Percentiles rank a stretch among this genome's conserved stretches.
Conservation (phyloP, 2,888 invertebrate species). For the Dorcus parallelipipedus region DNA sequence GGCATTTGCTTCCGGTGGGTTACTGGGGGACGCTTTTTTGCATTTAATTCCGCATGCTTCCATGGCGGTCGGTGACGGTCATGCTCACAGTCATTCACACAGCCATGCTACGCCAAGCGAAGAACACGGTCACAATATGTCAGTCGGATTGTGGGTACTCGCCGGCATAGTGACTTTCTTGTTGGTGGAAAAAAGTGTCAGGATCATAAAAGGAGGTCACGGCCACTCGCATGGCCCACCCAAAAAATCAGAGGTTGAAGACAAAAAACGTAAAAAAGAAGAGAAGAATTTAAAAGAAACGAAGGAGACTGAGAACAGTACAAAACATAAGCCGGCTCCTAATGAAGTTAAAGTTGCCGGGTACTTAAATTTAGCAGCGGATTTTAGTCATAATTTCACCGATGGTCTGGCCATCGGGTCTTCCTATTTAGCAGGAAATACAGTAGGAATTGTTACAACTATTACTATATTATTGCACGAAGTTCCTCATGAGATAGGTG, state of each 20-base stretch:
- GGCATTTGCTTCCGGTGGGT: conserved; percentile 92
- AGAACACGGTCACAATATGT: conserved; percentile 72
- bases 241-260: conserved; percentile 12
- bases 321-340: conserved; percentile 43
- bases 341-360: conserved; percentile 77
- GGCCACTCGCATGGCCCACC: conserved; percentile 65
- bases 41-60: conserved; percentile 97
- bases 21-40: conserved; percentile 97
- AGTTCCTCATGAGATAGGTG: conserved; percentile 99
- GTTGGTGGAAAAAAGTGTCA: conserved; percentile 88
- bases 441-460: conserved; percentile 85
- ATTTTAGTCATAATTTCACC: conserved; percentile 98
- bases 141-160: conserved; percentile 91
- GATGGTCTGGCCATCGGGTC: conserved; percentile 99
- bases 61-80: conserved; percentile 54
- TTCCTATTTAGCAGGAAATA: conserved; percentile 89
- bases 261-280: conserved; percentile 28
- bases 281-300: conserved; percentile 26
- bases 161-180: conserved; percentile 91
- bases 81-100: conserved; percentile 55
- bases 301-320: neutral
- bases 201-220: conserved; percentile 80
- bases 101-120: conserved; percentile 31
- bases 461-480: conserved; percentile 96
- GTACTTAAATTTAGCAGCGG: conserved; percentile 95